These are phyloP conservation scores for Gibbula magus DNA, from an alignment of 2,888 invertebrate species.

Conservation along the genomic window DNA sequence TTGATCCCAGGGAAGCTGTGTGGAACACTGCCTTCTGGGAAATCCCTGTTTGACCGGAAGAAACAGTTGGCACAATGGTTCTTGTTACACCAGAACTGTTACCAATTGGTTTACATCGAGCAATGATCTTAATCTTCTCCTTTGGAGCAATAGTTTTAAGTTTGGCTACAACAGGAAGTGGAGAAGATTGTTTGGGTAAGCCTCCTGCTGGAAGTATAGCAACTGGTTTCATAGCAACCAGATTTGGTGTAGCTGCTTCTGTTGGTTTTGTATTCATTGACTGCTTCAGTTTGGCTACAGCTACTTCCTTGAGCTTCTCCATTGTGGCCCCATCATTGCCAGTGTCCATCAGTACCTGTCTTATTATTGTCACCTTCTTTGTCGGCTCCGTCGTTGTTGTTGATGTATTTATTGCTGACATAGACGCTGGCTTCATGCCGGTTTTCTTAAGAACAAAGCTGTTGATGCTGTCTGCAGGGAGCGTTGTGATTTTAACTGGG, in stretches of 20 bases:
- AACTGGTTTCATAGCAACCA: not conserved
- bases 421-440: not conserved
- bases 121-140: slow-evolving; percentile 1
- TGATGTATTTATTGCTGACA: not conserved
- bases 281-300: not conserved
- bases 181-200: not conserved
- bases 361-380: not conserved
- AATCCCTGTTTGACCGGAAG: too few relatives aligned
- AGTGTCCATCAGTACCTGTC: slow-evolving; percentile 12
- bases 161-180: not conserved
- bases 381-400: not conserved
- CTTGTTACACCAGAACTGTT: not conserved
- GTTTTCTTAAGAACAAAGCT: not conserved
- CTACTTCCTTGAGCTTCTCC: slow-evolving; percentile 3
- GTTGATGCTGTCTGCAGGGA: not conserved
- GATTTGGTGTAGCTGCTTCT: not conserved
- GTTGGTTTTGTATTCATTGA: not conserved
- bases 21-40: too few relatives aligned
- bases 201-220: too few relatives aligned
- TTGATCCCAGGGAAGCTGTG: too few relatives aligned
- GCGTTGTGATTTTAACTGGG: not conserved
- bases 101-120: not conserved
- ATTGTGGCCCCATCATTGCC: not conserved
- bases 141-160: not conserved
- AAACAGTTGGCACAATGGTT: too few relatives aligned